phyloP scores from a whole-genome alignment of 1,140 invertebrate genomes.

The Anastatus disparis region DNA sequence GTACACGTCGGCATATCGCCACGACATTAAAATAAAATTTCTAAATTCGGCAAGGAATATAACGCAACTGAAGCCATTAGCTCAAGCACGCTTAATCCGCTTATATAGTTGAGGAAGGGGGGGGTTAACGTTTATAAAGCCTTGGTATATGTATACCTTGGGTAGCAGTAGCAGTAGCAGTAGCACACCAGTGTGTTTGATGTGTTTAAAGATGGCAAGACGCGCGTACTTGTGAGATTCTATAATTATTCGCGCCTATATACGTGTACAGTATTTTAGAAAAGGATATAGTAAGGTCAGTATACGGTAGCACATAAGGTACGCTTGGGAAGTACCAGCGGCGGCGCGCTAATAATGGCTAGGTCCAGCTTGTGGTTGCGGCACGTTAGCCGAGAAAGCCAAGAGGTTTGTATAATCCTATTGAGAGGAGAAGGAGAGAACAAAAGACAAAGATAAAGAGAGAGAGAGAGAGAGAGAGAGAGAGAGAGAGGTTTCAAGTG shows the following conservation, averaged over 20 bases:
- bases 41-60: too few species aligned
- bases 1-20: too few species aligned
- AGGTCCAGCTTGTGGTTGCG: conserved; percentile 59
- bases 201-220: conserved; percentile 1
- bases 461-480: neutral
- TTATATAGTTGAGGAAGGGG: too few species aligned
- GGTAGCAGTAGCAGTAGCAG: too few species aligned
- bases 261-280: neutral
- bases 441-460: neutral
- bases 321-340: conserved; percentile 41
- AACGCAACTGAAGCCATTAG: too few species aligned
- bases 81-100: too few species aligned
- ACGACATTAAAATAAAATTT: too few species aligned
- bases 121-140: neutral
- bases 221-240: conserved; percentile 32
- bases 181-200: too few species aligned
- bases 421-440: conserved; percentile 49
- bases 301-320: conserved; percentile 18
- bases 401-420: conserved; percentile 61
- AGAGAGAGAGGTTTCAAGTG: conserved; percentile 9
- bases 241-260: conserved; percentile 56
- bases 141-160: neutral
- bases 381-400: conserved; percentile 50
- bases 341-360: conserved; percentile 61
- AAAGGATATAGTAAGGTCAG: too few species aligned